Conservation (phyloP, 2,888 invertebrate genomes). For the Ophion ventricosus region DNA sequence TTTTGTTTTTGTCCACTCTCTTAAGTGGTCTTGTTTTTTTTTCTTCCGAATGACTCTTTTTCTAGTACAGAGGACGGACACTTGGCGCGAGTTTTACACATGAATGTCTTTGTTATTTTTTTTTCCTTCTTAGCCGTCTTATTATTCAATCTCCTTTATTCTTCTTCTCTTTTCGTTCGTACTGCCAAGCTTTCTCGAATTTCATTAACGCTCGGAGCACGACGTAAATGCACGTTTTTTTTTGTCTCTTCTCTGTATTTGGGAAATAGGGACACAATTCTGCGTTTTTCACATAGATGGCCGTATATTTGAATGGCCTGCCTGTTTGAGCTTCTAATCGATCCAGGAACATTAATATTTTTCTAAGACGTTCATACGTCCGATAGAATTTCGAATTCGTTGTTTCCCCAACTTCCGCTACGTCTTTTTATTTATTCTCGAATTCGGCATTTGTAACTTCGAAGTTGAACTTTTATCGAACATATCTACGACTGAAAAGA, state of each 20-base stretch:
- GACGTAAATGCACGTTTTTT: not conserved
- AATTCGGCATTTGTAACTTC: no score
- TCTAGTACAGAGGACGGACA: constrained; percentile 69
- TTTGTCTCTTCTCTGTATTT: not conserved
- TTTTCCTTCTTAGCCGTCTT: constrained; percentile 21
- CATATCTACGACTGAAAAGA: no score
- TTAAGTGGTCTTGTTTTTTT: constrained; percentile 3
- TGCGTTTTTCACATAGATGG: no score
- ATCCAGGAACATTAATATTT: no score
- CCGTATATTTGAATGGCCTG: no score
- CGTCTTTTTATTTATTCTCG: not conserved
- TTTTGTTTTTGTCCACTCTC: constrained; percentile 25
- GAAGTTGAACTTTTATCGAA: no score
- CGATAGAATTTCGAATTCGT: no score
- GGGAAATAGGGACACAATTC: no score
- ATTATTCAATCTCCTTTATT: constrained; percentile 2
- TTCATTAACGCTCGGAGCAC: constrained; percentile 50
- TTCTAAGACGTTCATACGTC: no score
- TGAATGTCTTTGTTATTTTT: constrained; percentile 13
- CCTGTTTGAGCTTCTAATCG: no score
- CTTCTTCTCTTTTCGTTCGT: constrained; percentile 10
- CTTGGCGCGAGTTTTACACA: constrained; percentile 44
- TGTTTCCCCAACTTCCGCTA: no score
- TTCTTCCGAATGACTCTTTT: constrained; percentile 37
- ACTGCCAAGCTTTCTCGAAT: not conserved